These are phyloP conservation scores for Ypsolopha sequella DNA, from an alignment of 2,888 invertebrate species.

Conservation along the genomic window DNA sequence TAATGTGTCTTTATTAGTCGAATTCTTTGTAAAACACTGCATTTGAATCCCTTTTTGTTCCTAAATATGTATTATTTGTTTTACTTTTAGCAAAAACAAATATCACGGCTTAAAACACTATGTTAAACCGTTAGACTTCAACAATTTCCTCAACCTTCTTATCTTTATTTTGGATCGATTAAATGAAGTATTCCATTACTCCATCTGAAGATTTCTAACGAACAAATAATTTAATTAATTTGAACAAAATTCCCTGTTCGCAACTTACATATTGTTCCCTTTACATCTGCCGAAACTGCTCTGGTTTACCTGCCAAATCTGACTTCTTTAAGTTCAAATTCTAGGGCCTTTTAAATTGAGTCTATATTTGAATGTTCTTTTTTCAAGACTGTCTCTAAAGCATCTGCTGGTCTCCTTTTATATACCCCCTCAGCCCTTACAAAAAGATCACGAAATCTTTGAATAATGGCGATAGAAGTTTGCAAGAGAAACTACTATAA, in stretches of 20 bases:
- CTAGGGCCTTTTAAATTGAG: too few relatives aligned
- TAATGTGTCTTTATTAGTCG: too few relatives aligned
- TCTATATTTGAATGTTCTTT: too few relatives aligned
- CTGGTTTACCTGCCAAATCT: slow-evolving; percentile 47
- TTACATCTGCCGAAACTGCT: slow-evolving; percentile 42
- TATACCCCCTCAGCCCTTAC: slow-evolving; percentile 31
- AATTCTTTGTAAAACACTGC: too few relatives aligned
- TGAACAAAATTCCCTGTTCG: slow-evolving; percentile 22
- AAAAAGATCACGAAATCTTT: slow-evolving; percentile 53
- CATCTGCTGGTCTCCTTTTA: slow-evolving; percentile 44
- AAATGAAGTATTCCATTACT: not conserved
- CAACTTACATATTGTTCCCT: slow-evolving; percentile 1
- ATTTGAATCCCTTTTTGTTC: too few relatives aligned
- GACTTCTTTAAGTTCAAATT: not conserved
- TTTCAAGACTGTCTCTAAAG: slow-evolving; percentile 7
- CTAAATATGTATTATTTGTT: too few relatives aligned
- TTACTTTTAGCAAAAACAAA: too few relatives aligned
- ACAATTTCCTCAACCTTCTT: too few relatives aligned
- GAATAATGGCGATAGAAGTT: slow-evolving; percentile 16
- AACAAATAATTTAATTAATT: slow-evolving; percentile 33
- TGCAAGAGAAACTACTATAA: slow-evolving; percentile 43
- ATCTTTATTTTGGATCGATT: too few relatives aligned
- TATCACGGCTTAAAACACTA: too few relatives aligned
- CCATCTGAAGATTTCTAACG: not conserved
- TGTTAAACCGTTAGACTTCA: too few relatives aligned